Evolutionary conservation across 2,797 vertebrate species (phyloP), one percentile per base, ranked within the genome.

Genomic region (Poeciliopsis presidionis): DNA sequence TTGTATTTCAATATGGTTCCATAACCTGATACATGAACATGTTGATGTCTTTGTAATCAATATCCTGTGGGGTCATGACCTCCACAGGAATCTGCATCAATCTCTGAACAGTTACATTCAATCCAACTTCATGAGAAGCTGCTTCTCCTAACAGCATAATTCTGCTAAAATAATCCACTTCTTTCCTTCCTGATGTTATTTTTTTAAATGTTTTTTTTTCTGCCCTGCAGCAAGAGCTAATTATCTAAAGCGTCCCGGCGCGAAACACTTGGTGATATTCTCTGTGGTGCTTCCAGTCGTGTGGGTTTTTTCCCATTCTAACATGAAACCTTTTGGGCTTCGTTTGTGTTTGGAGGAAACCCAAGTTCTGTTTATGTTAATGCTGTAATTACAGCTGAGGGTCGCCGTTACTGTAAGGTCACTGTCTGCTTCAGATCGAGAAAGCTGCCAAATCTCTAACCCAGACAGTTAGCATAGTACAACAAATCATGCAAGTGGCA

Each of bases 81-180:
- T 91, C 89, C 85, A 87, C 9, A 16, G 72, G 69, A 75, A 77
- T 36, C 70, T 33, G 53, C 67, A 87, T 90, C 80, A 73, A 81
- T 89, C 81, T 86, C 78, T 67, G 53, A 86, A 85, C 81, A 84
- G 91, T 88, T 87, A 79, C 90, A 91, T 89, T 87, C 81, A 87
- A 86, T 84, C 86, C 76, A 84, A 86, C 84, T 91, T 92, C 84
- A 94, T 92, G 86, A 90, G 82, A 88, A 78, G 61, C 73, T 72
- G 83, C 76, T 77, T 87, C 36, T 78, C 73, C 79, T 77, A 73
- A 88, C 75, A 51, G 73, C 81, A 76, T 81, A 74, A 80, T 73
- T 82, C 69, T 79, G 81, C 84, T 82, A 81, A 87, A 87, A 87
- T 65, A 84, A 86, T 86, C 83, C 80, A 53, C 83, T 76, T 73